Base-by-base conservation (phyloP, 92 coral and sea anemone species). In the Desmophyllum pertusum region DNA sequence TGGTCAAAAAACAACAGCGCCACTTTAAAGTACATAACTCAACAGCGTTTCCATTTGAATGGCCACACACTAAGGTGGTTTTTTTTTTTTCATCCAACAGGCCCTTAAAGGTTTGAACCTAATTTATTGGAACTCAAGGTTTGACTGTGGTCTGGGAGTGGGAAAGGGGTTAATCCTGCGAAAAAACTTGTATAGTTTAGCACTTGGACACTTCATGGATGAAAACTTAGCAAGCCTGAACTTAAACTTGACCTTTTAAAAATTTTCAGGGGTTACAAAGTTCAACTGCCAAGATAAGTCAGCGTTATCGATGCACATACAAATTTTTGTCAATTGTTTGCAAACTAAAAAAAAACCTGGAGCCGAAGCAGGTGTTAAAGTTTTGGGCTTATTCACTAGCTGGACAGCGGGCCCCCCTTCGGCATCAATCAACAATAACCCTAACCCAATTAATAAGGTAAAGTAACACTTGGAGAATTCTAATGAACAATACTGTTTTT, bases 341-440 rank as follows among this genome's bases (percentile, higher is more conserved):
- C 65, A 63, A 71, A 4, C 71, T 94, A n/a, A n/a, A n/a, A n/a
- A n/a, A 3, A 29, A 62, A 0, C 89, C 95, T 38, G 90, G 79
- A 30, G 66, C 66, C 1, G n/a, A 35, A 31, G 17, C 82, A 87
- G 39, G 40, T 14, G 3, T 65, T 87, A 0, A 70, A 35, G 6
- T 69, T 94, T 23, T 48, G 83, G 43, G 98, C 98, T 5, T 78
- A 75, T 31, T 92, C 94, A 18, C 61, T 79, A 0, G 80, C 69
- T 36, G 93, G 91, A 7, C 83, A 75, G n/a, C 41, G 98, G 98
- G 71, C n/a, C n/a, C n/a, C n/a, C 98, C 98, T 3, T 7, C 17
- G n/a, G 89, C 90, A 1, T 4, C 55, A 23, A 71, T 73, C 39
- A 64, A 6, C 11, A n/a, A 35, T 94, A 29, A 80, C 43, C 14